Conservation (phyloP, 2,113 vertebrate genomes). For the Notarius quadriscutis region DNA sequence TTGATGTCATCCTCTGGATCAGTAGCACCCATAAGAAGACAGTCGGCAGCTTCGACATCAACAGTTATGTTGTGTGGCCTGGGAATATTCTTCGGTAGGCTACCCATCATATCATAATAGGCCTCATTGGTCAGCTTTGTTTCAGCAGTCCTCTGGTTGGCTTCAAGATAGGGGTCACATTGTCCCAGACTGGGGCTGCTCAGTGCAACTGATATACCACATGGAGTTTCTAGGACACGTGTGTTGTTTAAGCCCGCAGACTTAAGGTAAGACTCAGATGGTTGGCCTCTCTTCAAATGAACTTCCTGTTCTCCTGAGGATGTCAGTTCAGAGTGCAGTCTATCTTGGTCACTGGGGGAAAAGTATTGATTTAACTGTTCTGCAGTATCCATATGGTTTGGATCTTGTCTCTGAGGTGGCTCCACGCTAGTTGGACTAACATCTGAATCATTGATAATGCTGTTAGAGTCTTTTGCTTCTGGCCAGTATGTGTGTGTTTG, state of each 20-base stretch:
- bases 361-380: conserved; percentile 57
- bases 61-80: conserved; percentile 67
- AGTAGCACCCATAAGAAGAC: conserved; percentile 59
- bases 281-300: conserved; percentile 53
- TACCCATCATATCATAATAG: conserved; percentile 62
- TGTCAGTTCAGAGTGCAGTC: conserved; percentile 59
- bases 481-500: conserved; percentile 69
- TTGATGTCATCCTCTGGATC: conserved; percentile 57
- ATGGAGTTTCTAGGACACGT: conserved; percentile 69
- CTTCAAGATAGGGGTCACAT: conserved; percentile 73
- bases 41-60: conserved; percentile 63
- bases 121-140: conserved; percentile 47
- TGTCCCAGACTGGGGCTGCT: conserved; percentile 71
- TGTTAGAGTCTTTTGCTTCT: conserved; percentile 60
- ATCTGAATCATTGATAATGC: conserved; percentile 69
- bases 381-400: conserved; percentile 49
- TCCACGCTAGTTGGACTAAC: conserved; percentile 78
- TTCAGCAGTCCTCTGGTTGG: conserved; percentile 51
- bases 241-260: conserved; percentile 57
- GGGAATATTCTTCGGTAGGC: conserved; percentile 64
- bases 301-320: conserved; percentile 48
- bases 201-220: conserved; percentile 69
- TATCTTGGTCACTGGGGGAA: conserved; percentile 55
- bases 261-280: conserved; percentile 59
- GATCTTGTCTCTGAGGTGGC: conserved; percentile 73